A percentile compares a stretch with the other conserved stretches of the same genome.
Evolutionary conservation across 2,888 invertebrate genomes (phyloP).

Genomic region (Melanostoma mellinum): DNA sequence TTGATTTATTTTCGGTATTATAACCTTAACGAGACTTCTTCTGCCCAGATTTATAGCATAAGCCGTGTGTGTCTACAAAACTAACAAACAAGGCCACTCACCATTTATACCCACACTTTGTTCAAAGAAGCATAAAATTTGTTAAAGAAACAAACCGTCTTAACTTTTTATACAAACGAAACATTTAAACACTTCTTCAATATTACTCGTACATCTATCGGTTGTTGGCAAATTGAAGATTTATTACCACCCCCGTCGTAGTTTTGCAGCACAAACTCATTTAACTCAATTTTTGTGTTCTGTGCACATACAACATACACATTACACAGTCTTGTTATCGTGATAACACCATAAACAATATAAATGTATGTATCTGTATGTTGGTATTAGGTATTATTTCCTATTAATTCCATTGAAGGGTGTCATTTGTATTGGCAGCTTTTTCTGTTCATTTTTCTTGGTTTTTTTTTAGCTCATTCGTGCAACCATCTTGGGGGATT

Average conservation of each 20-base stretch:
- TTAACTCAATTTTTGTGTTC: conserved; percentile 31
- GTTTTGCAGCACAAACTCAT: conserved; percentile 45
- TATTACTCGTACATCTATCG: conserved; percentile 6
- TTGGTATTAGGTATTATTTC: conserved; percentile 35
- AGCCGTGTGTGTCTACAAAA: conserved; percentile 38
- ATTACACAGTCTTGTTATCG: conserved; percentile 41
- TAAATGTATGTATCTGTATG: conserved; percentile 16
- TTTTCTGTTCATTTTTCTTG: neutral
- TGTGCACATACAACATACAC: conserved; percentile 27
- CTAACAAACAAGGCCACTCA: conserved; percentile 18
- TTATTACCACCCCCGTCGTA: conserved; percentile 54
- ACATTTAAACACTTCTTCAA: conserved; percentile 28
- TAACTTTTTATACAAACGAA: neutral
- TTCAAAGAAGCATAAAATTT: neutral
- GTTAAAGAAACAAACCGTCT: conserved; percentile 7
- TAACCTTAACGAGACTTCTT: conserved; percentile 60
- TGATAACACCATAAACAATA: conserved; percentile 40
- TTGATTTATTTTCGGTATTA: conserved; percentile 62
- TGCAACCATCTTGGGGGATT: conserved; percentile 35
- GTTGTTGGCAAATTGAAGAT: conserved; percentile 39
- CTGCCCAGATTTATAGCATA: conserved; percentile 52
- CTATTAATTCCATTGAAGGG: conserved; percentile 63
- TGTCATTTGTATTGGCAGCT: conserved; percentile 53
- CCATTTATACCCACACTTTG: neutral
- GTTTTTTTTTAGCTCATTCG: conserved; percentile 1